Conservation (phyloP, 2,113 vertebrate genomes). For the Cochlearius cochlearius region DNA sequence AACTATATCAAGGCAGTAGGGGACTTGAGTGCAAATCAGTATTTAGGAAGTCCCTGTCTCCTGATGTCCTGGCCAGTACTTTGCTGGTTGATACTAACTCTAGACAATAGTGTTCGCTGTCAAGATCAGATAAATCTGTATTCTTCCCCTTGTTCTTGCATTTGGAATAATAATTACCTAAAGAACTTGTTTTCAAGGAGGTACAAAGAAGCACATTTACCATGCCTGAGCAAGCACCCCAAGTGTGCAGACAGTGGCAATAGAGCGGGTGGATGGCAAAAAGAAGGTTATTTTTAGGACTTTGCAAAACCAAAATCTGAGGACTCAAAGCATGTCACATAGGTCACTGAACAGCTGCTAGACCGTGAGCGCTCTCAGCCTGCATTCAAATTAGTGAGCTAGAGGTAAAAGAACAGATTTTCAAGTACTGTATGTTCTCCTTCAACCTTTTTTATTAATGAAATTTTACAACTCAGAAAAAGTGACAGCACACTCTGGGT, state of each 20-base stretch:
- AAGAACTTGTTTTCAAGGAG: neutral
- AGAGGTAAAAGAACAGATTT: constrained; percentile 20
- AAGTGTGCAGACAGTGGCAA: neutral
- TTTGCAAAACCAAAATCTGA: neutral
- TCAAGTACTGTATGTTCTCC: neutral
- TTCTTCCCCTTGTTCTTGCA: neutral
- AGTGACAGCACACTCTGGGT: neutral
- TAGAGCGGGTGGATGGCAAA: neutral
- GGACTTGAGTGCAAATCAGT: neutral
- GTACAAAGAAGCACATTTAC: neutral
- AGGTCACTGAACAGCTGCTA: constrained; percentile 46
- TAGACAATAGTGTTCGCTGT: neutral
- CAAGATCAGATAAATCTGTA: neutral
- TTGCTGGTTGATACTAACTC: neutral
- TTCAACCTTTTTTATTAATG: neutral
- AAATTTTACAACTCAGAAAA: neutral
- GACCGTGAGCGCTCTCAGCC: neutral
- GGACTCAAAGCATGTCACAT: neutral
- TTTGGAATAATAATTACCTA: neutral
- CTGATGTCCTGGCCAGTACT: neutral
- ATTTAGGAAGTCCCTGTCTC: neutral
- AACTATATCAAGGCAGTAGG: neutral
- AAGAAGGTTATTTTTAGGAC: constrained; percentile 24
- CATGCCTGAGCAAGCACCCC: neutral
- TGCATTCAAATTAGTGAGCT: neutral